Base-by-base conservation (phyloP, 2,113 vertebrate species). In the Zonotrichia leucophrys region DNA sequence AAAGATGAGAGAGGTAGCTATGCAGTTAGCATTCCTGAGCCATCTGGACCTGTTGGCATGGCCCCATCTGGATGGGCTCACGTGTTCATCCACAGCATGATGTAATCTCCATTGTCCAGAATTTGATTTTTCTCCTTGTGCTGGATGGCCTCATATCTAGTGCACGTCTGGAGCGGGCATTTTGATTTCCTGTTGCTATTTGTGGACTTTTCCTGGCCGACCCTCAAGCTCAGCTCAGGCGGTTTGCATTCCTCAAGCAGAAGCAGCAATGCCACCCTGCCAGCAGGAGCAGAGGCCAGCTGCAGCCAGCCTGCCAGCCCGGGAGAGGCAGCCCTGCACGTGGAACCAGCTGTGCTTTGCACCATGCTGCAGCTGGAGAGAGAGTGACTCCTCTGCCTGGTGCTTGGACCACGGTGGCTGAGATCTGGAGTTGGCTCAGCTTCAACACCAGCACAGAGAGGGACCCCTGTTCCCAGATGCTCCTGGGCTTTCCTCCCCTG, bases 41-140 rank as follows among this genome's bases (percentile, higher is more conserved):
- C 98, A 98, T 98, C 97, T 97, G 98, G 98, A 92, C 39, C 81
- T 28, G 90, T 95, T 98, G 97, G 98, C 98, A 97, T 84, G 87
- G 93, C 85, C 95, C 97, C 98, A 98, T 98, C 94, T 98, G 98
- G 97, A 92, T 4, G 11, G 85, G 76, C 95, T 97, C 72, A 80
- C 92, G 74, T 90, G 95, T 96, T 97, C 89, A 95, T 95, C 92
- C 66, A 90, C 76, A 88, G 96, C 90, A 91, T 98, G 97, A 98
- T 97, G 98, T 98, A 97, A 97, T 97, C 95, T 69, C 73, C 72
- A 94, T 76, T 16, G 14, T 64, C 92, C 90, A 92, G 83, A 31
- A 12, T 94, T 81, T 88, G 69, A 89, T 85, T 88, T 96, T 92
- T 92, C 90, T 96, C 68, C 55, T 90, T 81, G 79, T 31, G 35